Percentiles rank a stretch among this genome's conserved stretches.
These are phyloP conservation scores for Arctopsyche grandis DNA, from an alignment of 1,140 invertebrate genomes.

Conservation along the genomic window DNA sequence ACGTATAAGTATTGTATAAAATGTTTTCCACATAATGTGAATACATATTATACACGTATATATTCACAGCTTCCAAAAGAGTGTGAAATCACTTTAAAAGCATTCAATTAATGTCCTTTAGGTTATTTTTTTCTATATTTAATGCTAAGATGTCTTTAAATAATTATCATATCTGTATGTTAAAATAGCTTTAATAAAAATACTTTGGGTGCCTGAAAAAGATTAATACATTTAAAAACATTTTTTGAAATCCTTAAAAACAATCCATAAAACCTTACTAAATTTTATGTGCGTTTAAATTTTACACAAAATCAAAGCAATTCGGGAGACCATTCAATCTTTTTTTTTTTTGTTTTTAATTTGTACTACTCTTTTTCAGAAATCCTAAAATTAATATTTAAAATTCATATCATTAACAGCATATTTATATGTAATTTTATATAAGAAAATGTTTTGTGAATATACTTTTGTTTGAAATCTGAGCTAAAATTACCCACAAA, in stretches of 20 bases:
- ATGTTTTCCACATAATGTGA: neutral
- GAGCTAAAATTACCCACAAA: too few relatives aligned
- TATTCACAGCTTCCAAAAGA: constrained; percentile 26
- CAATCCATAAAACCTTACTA: neutral
- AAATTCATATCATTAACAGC: constrained; percentile 25
- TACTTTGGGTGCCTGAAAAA: neutral
- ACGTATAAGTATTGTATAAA: neutral
- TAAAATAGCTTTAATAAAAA: constrained; percentile 27
- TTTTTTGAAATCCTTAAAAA: neutral
- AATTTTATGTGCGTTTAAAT: neutral
- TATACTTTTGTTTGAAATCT: too few relatives aligned
- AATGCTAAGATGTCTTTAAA: neutral
- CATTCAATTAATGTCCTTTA: constrained; percentile 39
- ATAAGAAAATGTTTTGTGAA: too few relatives aligned
- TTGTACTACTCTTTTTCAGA: constrained; percentile 22
- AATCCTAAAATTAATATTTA: neutral
- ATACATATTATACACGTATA: too few relatives aligned
- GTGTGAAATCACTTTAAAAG: constrained; percentile 22
- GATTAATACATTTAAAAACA: constrained; percentile 9
- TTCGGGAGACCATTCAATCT: neutral
- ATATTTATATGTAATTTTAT: too few relatives aligned
- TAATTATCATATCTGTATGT: constrained; percentile 33
- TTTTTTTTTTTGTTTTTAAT: constrained; percentile 2
- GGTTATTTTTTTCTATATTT: constrained; percentile 21
- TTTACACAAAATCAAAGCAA: neutral